phyloP scores from a whole-genome alignment of 2,797 vertebrate genomes.

The Phalloptychus januarius region DNA sequence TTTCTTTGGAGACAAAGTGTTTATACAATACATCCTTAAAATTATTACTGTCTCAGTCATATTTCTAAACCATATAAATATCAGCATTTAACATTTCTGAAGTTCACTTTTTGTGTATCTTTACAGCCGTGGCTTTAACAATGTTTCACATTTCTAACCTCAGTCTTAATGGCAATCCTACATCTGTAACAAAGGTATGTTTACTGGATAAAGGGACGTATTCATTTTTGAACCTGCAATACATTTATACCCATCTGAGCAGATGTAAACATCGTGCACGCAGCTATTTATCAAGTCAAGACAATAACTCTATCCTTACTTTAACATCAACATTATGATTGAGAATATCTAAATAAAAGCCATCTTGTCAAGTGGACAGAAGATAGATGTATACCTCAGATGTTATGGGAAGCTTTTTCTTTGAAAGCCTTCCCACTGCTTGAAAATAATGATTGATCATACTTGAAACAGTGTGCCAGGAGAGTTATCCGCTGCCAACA shows the following conservation, averaged over 20 bases:
- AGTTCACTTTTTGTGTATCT: constrained; percentile 14
- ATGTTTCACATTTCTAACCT: constrained; percentile 7
- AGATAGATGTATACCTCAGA: constrained; percentile 85
- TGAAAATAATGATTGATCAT: constrained; percentile 80
- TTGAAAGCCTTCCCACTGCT: constrained; percentile 88
- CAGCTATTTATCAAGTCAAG: constrained; percentile 68
- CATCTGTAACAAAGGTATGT: constrained; percentile 33
- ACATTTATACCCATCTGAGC: constrained; percentile 66
- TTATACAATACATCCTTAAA: constrained; percentile 15
- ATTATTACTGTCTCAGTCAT: constrained; percentile 10
- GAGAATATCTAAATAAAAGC: constrained; percentile 78
- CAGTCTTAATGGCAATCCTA: constrained; percentile 12
- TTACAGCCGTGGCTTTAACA: constrained; percentile 12
- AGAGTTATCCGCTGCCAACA: constrained; percentile 83
- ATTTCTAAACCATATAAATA: constrained; percentile 10
- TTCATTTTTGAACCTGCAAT: constrained; percentile 33
- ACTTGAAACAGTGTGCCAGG: constrained; percentile 81
- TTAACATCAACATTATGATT: constrained; percentile 55
- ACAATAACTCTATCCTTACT: constrained; percentile 26
- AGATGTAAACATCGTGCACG: constrained; percentile 75
- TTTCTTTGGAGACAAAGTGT: constrained; percentile 28
- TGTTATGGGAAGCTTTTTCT: constrained; percentile 85
- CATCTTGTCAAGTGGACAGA: constrained; percentile 81
- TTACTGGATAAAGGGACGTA: constrained; percentile 38
- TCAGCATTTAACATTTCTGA: constrained; percentile 21